Evolutionary conservation across 2,113 vertebrate species (phyloP).

Genomic region (Lepisosteus osseus): DNA sequence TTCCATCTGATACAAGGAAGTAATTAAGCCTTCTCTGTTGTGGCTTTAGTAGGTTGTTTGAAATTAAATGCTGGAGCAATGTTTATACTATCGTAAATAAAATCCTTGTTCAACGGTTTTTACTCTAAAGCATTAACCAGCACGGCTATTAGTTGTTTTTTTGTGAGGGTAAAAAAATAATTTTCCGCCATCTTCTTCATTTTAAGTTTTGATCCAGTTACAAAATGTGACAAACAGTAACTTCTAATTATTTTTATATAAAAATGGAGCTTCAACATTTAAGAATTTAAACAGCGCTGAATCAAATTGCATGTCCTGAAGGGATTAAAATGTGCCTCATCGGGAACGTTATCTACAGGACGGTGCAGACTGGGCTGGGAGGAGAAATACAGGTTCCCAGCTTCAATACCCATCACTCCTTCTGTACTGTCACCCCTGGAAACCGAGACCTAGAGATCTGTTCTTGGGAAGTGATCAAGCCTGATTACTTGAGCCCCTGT

Average conservation of each 20-base stretch:
- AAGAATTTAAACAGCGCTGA: slow-evolving; percentile 3
- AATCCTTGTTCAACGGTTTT: too few relatives aligned
- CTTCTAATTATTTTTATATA: not conserved
- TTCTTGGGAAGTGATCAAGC: not conserved
- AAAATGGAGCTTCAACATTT: not conserved
- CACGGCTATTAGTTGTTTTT: too few relatives aligned
- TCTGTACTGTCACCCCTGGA: not conserved
- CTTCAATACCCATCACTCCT: not conserved
- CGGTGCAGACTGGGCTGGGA: not conserved
- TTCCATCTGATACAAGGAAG: too few relatives aligned
- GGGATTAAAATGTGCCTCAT: slow-evolving; percentile 10
- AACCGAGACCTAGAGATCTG: not conserved
- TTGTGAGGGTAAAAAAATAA: too few relatives aligned
- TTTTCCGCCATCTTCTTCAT: too few relatives aligned
- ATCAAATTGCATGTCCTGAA: slow-evolving; percentile 20
- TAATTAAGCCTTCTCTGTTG: too few relatives aligned
- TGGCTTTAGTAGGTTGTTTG: too few relatives aligned
- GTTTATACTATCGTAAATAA: too few relatives aligned
- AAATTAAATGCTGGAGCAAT: too few relatives aligned
- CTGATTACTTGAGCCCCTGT: not conserved
- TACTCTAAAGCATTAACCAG: too few relatives aligned
- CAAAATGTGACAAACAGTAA: not conserved
- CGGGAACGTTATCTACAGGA: not conserved
- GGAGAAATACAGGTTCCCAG: not conserved
- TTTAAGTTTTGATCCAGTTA: not conserved